Evolutionary conservation across 2,888 invertebrate species (phyloP).

Genomic region (Melikaiella ostensackeni): DNA sequence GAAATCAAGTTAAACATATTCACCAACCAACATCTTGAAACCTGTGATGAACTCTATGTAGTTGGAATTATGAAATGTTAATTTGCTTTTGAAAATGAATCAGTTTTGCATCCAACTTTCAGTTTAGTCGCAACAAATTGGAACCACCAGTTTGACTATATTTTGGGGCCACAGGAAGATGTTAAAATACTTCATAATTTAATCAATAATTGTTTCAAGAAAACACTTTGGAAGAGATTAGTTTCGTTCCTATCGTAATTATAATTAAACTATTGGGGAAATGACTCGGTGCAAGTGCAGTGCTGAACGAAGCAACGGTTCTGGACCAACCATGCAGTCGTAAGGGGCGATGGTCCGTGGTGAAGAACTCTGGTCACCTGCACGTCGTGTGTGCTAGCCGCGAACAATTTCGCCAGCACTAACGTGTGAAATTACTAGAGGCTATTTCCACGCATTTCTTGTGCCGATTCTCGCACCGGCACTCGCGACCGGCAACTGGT

Average conservation of each 20-base stretch:
- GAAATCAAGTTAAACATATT: too few species aligned
- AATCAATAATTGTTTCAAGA: too few species aligned
- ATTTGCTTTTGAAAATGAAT: too few species aligned
- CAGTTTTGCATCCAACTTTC: too few species aligned
- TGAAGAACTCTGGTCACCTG: slow-evolving; percentile 42
- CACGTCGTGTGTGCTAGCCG: slow-evolving; percentile 41
- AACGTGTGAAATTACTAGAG: slow-evolving; percentile 68
- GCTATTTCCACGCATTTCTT: slow-evolving; percentile 66
- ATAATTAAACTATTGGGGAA: slow-evolving; percentile 18
- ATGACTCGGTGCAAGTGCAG: slow-evolving; percentile 20
- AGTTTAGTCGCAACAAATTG: too few species aligned
- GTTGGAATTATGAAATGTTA: too few species aligned
- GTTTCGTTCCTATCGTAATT: background rate
- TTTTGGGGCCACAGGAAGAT: too few species aligned
- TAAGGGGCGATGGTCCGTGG: slow-evolving; percentile 31
- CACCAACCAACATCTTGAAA: too few species aligned
- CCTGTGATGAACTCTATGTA: too few species aligned
- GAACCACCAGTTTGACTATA: too few species aligned
- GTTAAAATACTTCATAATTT: too few species aligned
- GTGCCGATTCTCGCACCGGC: slow-evolving; percentile 47
- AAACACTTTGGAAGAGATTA: background rate
- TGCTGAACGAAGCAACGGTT: slow-evolving; percentile 29
- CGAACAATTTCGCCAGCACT: slow-evolving; percentile 62
- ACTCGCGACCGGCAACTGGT: slow-evolving; percentile 50
- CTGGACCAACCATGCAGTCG: slow-evolving; percentile 15